These are phyloP conservation scores for Parthenolecanium corni DNA, from an alignment of 2,888 invertebrate species.

Conservation along the genomic window DNA sequence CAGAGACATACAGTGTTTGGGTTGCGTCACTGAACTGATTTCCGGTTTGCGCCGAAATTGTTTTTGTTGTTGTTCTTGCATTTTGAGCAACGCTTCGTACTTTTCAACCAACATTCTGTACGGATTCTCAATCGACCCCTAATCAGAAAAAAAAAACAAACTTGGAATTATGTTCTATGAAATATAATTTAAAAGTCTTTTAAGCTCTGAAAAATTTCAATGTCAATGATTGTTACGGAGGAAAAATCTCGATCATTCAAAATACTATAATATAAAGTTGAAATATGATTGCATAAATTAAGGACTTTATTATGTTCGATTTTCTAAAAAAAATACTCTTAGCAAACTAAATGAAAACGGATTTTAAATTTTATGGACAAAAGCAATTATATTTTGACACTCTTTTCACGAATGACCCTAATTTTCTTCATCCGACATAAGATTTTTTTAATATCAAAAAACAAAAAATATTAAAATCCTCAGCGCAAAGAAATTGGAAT, in stretches of 20 bases:
- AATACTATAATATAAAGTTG: too few species aligned
- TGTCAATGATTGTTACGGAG: conserved; percentile 11
- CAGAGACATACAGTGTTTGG: conserved; percentile 39
- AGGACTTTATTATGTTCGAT: too few species aligned
- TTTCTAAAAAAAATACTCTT: too few species aligned
- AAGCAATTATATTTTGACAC: too few species aligned
- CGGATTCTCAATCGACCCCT: conserved; percentile 33
- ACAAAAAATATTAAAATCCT: too few species aligned
- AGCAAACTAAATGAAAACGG: too few species aligned
- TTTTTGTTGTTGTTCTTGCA: conserved; percentile 30
- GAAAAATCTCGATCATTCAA: neutral
- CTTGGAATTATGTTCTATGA: neutral
- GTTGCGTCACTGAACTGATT: neutral
- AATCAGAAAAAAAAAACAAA: neutral
- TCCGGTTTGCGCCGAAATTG: conserved; percentile 6
- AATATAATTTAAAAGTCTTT: neutral
- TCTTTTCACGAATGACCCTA: too few species aligned
- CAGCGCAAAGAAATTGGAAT: neutral
- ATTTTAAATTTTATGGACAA: too few species aligned
- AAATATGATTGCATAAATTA: too few species aligned
- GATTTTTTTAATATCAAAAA: too few species aligned
- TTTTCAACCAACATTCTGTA: conserved; percentile 65
- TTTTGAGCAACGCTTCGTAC: conserved; percentile 60
- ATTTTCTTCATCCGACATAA: too few species aligned
- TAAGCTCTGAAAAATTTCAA: too few species aligned